Conservation (phyloP, 2,888 invertebrate species). For the Cheilosia soror region DNA sequence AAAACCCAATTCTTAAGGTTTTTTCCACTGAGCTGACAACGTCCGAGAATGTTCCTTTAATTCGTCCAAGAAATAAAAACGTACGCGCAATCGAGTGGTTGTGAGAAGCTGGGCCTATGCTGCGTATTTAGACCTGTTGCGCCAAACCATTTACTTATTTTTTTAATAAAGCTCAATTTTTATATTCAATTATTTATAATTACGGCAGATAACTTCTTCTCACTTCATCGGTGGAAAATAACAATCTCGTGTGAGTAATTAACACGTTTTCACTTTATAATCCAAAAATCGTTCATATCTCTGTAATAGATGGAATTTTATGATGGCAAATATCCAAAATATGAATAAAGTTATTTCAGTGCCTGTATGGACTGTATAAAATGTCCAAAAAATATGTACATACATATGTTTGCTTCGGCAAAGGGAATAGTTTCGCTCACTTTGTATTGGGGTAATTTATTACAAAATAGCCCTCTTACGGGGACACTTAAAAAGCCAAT, state of each 20-base stretch:
- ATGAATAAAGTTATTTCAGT: not conserved
- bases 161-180: too few species aligned
- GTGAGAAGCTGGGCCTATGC: too few species aligned
- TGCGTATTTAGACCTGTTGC: too few species aligned
- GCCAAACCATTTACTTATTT: too few species aligned
- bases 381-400: not conserved
- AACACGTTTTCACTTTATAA: slow-evolving; percentile 40
- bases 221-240: not conserved
- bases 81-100: too few species aligned
- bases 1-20: too few species aligned
- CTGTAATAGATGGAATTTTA: slow-evolving; percentile 11
- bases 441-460: not conserved
- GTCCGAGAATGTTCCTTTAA: too few species aligned
- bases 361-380: not conserved
- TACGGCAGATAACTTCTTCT: not conserved
- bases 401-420: not conserved
- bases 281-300: slow-evolving; percentile 8
- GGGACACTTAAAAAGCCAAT: not conserved
- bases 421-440: not conserved
- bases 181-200: not conserved
- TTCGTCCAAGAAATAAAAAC: too few species aligned
- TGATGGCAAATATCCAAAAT: slow-evolving; percentile 35
- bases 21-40: too few species aligned
- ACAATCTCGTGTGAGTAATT: slow-evolving; percentile 44
- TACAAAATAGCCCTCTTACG: not conserved